Evolutionary conservation across 2,888 invertebrate genomes (phyloP).

Genomic region (Orthosia gracilis): DNA sequence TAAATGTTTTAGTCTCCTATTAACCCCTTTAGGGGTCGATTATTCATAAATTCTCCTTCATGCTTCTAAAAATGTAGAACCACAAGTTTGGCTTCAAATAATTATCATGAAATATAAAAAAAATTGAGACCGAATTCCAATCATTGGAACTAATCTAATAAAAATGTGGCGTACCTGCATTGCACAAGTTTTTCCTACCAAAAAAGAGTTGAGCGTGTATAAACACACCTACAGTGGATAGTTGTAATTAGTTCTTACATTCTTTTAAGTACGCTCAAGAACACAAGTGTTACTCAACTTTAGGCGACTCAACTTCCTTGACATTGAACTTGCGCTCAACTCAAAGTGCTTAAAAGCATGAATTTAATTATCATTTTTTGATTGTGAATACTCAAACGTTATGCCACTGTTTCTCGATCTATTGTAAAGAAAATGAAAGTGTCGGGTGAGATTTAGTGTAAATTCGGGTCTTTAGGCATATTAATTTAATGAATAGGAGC

Average conservation of each 20-base stretch:
- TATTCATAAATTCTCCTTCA: too few relatives aligned
- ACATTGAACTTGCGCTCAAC: conserved; percentile 25
- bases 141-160: neutral
- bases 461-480: neutral
- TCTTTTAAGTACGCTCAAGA: conserved; percentile 30
- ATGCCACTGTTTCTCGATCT: neutral
- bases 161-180: neutral
- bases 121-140: neutral
- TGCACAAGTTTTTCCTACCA: neutral
- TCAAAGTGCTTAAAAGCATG: conserved; percentile 14
- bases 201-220: neutral
- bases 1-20: too few relatives aligned
- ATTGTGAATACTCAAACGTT: neutral
- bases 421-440: conserved; percentile 4
- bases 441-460: neutral
- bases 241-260: conserved; percentile 13
- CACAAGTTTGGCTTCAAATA: neutral
- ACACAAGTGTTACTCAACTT: conserved; percentile 31
- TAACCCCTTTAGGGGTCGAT: too few relatives aligned
- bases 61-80: too few relatives aligned
- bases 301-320: conserved; percentile 15
- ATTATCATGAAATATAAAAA: neutral
- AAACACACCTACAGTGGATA: neutral
- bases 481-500: neutral
- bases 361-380: neutral